Percentiles rank a stretch among this genome's conserved stretches.
Evolutionary conservation across 2,113 vertebrate species (phyloP).

Genomic region (Chunga burmeisteri): DNA sequence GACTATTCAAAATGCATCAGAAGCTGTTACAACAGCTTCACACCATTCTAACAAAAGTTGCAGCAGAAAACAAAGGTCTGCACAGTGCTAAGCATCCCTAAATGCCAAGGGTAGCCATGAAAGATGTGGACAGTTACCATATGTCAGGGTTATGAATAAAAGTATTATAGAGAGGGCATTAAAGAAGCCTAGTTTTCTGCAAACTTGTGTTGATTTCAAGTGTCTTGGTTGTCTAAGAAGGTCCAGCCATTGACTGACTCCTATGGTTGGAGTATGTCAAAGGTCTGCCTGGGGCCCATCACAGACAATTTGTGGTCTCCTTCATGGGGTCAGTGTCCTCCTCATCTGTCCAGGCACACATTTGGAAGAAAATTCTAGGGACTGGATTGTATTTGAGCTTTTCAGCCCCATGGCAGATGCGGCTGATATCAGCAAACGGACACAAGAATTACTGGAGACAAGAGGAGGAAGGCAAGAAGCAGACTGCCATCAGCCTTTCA

Average conservation of each 20-base stretch:
- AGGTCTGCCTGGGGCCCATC: background rate
- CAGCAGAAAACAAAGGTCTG: background rate
- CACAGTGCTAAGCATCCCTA: background rate
- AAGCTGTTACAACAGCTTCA: background rate
- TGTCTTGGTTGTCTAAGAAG: background rate
- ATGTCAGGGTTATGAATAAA: background rate
- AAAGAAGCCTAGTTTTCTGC: background rate
- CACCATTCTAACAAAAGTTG: background rate
- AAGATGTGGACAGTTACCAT: background rate
- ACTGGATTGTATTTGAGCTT: background rate
- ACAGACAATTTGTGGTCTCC: background rate
- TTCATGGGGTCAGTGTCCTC: background rate
- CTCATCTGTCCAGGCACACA: background rate
- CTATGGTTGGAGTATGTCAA: background rate
- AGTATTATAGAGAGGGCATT: background rate
- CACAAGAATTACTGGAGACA: background rate
- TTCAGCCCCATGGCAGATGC: background rate
- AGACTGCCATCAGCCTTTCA: background rate
- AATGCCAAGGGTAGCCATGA: background rate
- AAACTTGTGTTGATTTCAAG: background rate
- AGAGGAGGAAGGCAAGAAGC: background rate
- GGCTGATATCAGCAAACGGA: rapidly evolving
- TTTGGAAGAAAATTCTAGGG: background rate
- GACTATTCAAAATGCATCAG: background rate
- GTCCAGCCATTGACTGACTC: background rate